phyloP scores from a whole-genome alignment of 2,888 invertebrate genomes.

The Cantharis flavilabris region DNA sequence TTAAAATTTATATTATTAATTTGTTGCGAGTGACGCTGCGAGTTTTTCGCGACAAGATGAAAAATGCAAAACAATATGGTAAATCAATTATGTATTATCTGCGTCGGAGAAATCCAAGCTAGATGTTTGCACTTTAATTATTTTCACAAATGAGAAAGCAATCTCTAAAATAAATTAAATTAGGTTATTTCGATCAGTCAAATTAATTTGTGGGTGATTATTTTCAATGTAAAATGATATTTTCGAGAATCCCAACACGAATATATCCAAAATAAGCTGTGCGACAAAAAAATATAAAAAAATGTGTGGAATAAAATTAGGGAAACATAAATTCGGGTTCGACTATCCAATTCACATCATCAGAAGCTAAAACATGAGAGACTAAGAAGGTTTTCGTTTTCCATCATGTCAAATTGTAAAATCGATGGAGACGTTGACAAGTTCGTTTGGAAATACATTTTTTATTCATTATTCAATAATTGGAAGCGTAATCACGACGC shows the following conservation, averaged over 20 bases:
- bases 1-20: too few relatives aligned
- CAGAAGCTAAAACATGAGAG: background rate
- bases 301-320: background rate
- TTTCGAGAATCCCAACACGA: too few relatives aligned
- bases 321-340: background rate
- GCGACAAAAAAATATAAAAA: background rate
- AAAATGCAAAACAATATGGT: too few relatives aligned
- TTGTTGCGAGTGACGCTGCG: background rate
- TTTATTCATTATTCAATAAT: background rate
- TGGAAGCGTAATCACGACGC: background rate
- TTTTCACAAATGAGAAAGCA: too few relatives aligned
- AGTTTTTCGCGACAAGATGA: background rate
- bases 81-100: too few relatives aligned
- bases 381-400: background rate
- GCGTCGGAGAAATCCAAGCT: too few relatives aligned
- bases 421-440: background rate
- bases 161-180: too few relatives aligned
- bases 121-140: too few relatives aligned
- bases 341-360: background rate
- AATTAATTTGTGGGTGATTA: too few relatives aligned
- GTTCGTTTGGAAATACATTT: background rate
- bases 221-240: too few relatives aligned
- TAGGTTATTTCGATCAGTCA: too few relatives aligned
- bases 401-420: background rate
- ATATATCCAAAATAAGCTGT: background rate